Conservation (phyloP, 2,888 invertebrate species). For the Camptogramma bilineatum region DNA sequence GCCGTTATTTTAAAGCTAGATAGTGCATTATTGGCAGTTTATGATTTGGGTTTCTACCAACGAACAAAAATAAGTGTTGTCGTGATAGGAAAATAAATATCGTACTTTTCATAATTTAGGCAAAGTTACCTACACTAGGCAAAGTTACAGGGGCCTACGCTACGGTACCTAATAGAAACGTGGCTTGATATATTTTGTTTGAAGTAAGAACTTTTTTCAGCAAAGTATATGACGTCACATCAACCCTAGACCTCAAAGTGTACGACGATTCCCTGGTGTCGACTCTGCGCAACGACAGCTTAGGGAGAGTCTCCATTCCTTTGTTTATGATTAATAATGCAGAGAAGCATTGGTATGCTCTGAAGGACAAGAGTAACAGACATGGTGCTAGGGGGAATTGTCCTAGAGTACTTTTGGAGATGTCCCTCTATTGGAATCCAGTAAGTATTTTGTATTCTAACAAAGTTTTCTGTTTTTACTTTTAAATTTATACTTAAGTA, state of each 20-base stretch:
- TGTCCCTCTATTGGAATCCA: slow-evolving; percentile 73
- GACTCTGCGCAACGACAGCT: slow-evolving; percentile 54
- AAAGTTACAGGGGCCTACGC: no score
- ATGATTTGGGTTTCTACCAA: no score
- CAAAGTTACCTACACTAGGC: no score
- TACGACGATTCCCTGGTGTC: slow-evolving; percentile 65
- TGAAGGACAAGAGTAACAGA: slow-evolving; percentile 68
- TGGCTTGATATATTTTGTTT: not conserved
- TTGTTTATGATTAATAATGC: slow-evolving; percentile 65
- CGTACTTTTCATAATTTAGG: no score
- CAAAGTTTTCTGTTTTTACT: not conserved
- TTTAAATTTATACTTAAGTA: not conserved
- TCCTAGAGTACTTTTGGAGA: slow-evolving; percentile 70
- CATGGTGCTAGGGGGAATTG: slow-evolving; percentile 70
- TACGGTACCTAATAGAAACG: no score
- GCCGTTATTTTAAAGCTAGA: no score
- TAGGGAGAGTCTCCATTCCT: slow-evolving; percentile 73
- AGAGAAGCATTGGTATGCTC: slow-evolving; percentile 69
- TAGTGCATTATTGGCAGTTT: no score
- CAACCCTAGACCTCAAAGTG: slow-evolving; percentile 69
- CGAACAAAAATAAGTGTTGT: no score
- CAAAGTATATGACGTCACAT: slow-evolving; percentile 72
- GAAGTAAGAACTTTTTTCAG: slow-evolving; percentile 44
- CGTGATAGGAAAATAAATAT: no score
- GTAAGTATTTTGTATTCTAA: slow-evolving; percentile 55